A percentile compares a stretch with the other conserved stretches of the same genome.
Evolutionary conservation across 2,113 vertebrate species (phyloP).

Genomic region (Peromyscus maniculatus): DNA sequence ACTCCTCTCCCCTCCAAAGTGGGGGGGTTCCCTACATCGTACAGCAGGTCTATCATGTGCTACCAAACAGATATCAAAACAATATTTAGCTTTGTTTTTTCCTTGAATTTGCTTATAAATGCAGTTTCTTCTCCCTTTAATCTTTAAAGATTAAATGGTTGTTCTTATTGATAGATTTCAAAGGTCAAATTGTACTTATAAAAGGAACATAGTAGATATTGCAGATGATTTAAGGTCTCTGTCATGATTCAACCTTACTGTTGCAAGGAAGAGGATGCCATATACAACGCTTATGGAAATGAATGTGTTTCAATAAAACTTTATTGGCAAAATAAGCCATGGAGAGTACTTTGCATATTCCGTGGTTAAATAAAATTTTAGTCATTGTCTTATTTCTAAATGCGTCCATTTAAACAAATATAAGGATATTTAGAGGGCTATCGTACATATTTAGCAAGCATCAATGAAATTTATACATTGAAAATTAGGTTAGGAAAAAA

Average conservation of each 20-base stretch:
- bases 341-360: background rate
- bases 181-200: background rate
- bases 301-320: constrained; percentile 61
- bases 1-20: background rate
- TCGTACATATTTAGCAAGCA: background rate
- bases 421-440: constrained; percentile 28
- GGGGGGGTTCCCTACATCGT: background rate
- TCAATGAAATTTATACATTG: constrained; percentile 50
- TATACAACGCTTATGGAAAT: background rate
- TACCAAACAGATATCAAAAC: background rate
- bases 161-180: background rate
- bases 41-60: background rate
- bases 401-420: constrained; percentile 12
- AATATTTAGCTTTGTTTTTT: background rate
- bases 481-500: constrained; percentile 73
- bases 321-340: constrained; percentile 34
- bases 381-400: constrained; percentile 26
- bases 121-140: background rate
- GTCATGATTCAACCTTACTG: background rate
- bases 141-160: background rate
- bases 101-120: background rate
- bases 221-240: background rate
- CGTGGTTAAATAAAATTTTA: background rate
- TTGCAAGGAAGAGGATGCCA: background rate
- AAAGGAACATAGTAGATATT: background rate